Base-by-base conservation (phyloP, 2,113 vertebrate genomes). In the Hymenochirus boettgeri region DNA sequence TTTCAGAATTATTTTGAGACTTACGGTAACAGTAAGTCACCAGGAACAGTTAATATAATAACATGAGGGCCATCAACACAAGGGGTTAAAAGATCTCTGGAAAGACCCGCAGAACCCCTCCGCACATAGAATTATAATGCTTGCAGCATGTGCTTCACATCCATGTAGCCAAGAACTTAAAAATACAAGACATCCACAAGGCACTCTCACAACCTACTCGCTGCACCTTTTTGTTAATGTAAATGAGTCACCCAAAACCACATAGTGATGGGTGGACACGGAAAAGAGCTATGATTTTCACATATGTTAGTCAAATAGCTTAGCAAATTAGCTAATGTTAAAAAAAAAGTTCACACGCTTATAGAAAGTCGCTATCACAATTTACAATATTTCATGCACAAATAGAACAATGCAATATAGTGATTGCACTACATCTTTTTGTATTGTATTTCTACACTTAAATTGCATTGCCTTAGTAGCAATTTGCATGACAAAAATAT, bases 51-150 rank as follows among this genome's bases (percentile, higher is more conserved):
- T 35, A 60, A 33, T 60, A n/a, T 60, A 21, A 58, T 60, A 47
- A 60, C 50, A 69, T 33, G 50, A 69, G 55, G 55, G 31, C 23
- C 24, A 69, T 57, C 26, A 46, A 22, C 33, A 58, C 51, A 65
- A 17, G 63, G 63, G 15, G 29, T 51, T 23, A 51, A 13, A 4
- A 45, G 22, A 35, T 58, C 31, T 22, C 25, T 46, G 59, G 55
- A 39, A 51, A 31, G 31, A 66, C 45, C 64, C 57, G 46, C 63
- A 66, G 45, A 45, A 66, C 48, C 54, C 37, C 64, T 59, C 55
- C 47, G 52, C 37, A 19, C 29, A 66, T 56, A 51, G 39, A 5
- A 35, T 56, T 26, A 58, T 23, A 66, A 66, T 19, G 55, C 35
- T 37, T 29, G 55, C 55, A 52, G 17, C 57, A 58, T 46, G 51